Evolutionary conservation across 1,140 invertebrate species (phyloP).

Genomic region (Phortica variegata): DNA sequence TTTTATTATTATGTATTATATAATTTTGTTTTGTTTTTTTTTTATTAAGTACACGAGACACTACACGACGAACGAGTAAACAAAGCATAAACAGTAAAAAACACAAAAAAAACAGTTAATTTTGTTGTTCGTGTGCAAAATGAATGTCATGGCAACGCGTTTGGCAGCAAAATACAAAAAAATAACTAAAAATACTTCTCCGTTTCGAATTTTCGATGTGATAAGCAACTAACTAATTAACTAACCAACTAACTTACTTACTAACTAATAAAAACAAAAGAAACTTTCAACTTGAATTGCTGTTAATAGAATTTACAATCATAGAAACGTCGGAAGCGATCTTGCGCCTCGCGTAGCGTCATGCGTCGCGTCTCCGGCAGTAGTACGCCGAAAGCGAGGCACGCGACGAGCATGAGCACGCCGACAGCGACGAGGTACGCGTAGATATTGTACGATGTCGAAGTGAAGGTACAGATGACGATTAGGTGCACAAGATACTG

Average conservation of each 20-base stretch:
- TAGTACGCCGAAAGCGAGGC: conserved; percentile 23
- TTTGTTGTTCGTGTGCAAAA: no score
- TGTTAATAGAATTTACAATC: conserved; percentile 20
- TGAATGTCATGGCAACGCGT: no score
- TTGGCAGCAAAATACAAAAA: no score
- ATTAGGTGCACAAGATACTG: conserved; percentile 43
- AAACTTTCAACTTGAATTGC: not conserved
- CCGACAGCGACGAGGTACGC: conserved; percentile 33
- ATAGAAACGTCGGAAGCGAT: conserved; percentile 26
- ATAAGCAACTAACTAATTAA: no score
- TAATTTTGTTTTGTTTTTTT: not conserved
- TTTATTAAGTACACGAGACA: no score
- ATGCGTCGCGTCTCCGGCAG: conserved; percentile 39
- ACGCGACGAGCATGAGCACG: conserved; percentile 27
- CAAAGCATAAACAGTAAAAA: no score
- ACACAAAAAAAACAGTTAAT: no score
- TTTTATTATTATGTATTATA: not conserved
- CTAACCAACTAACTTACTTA: no score
- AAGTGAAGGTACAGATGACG: conserved; percentile 20
- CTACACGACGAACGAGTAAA: no score
- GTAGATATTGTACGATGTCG: not conserved
- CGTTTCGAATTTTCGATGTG: no score
- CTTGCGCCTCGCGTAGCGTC: conserved; percentile 30
- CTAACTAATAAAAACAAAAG: no score
- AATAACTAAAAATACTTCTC: no score